These are phyloP conservation scores for Lepetodrilus schrolli DNA, from an alignment of 2,888 invertebrate genomes.

Conservation along the genomic window DNA sequence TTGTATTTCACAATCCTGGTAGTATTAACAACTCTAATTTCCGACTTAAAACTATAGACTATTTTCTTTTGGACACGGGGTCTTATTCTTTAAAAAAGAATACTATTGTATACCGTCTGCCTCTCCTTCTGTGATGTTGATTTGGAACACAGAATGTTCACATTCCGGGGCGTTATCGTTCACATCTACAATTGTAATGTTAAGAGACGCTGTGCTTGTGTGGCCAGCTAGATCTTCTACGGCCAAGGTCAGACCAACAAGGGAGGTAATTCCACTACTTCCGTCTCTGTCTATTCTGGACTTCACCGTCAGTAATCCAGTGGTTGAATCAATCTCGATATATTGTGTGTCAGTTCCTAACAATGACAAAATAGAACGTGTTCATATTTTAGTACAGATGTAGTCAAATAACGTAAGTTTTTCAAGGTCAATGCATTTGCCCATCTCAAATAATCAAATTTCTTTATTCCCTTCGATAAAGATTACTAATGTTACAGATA, in stretches of 20 bases:
- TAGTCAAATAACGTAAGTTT: too few species aligned
- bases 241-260: not conserved
- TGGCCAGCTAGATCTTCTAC: constrained; percentile 6
- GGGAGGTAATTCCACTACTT: not conserved
- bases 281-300: not conserved
- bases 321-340: not conserved
- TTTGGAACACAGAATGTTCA: not conserved
- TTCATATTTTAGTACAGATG: too few species aligned
- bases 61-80: not conserved
- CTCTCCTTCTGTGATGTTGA: constrained; percentile 7
- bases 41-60: too few species aligned
- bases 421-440: too few species aligned
- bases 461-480: too few species aligned
- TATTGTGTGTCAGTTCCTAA: not conserved
- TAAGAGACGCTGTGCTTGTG: not conserved
- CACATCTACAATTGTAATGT: not conserved
- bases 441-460: too few species aligned
- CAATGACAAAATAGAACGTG: too few species aligned
- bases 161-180: constrained; percentile 22
- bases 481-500: too few species aligned
- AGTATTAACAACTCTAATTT: too few species aligned
- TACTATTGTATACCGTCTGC: not conserved
- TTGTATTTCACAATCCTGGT: too few species aligned
- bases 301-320: not conserved
- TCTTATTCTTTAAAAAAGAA: not conserved